These are phyloP conservation scores for Vultur gryphus DNA, from an alignment of 2,797 vertebrate species.

Conservation along the genomic window DNA sequence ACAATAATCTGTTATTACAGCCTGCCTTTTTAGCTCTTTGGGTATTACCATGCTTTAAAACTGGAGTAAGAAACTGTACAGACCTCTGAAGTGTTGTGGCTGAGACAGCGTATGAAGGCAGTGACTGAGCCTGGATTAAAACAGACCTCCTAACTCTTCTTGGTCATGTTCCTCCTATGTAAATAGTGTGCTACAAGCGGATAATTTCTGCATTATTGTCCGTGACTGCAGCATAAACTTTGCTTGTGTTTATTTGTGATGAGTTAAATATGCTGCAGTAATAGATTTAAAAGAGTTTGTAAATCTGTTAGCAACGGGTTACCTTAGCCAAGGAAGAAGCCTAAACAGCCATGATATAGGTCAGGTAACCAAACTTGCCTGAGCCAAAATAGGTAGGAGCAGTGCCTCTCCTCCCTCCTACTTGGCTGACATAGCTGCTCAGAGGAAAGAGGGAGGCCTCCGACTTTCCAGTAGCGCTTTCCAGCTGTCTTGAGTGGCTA, in stretches of 20 bases:
- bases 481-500: not conserved
- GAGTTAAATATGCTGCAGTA: not conserved
- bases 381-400: not conserved
- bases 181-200: not conserved
- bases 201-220: not conserved
- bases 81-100: not conserved
- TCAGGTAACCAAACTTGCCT: not conserved
- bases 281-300: not conserved
- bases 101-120: not conserved
- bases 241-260: not conserved
- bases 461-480: not conserved
- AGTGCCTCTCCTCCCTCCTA: not conserved
- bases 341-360: not conserved
- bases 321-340: not conserved
- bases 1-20: not conserved
- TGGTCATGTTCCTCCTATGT: not conserved
- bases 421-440: not conserved
- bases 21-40: not conserved
- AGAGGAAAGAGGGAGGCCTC: not conserved
- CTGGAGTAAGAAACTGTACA: not conserved
- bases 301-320: not conserved
- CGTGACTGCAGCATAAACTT: not conserved
- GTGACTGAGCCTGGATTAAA: not conserved
- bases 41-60: not conserved
- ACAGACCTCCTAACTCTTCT: not conserved